Conservation (phyloP, 30 jellyfish, hydroid and myxozoan species). For the Hydractinia echinata region DNA sequence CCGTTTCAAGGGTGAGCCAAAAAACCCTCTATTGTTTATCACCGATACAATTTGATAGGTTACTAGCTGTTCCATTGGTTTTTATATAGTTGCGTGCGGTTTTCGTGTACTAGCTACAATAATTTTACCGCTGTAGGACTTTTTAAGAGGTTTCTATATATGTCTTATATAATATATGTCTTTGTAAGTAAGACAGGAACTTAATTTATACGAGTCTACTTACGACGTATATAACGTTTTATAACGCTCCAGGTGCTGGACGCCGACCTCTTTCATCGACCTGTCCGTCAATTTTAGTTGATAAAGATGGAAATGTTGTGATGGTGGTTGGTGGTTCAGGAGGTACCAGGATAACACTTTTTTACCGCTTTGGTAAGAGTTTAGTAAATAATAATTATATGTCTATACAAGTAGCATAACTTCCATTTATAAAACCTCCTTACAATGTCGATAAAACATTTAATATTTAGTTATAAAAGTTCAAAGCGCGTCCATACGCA, state of each 20-base stretch:
- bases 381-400: not conserved
- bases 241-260: slow-evolving; percentile 85
- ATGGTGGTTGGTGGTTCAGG: slow-evolving; percentile 99
- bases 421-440: too few species aligned
- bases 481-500: too few species aligned
- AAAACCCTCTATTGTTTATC: too few species aligned
- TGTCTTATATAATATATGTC: not conserved
- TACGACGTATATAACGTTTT: slow-evolving; percentile 32
- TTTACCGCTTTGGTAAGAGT: slow-evolving; percentile 90
- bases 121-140: not conserved
- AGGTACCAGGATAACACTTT: slow-evolving; percentile 83
- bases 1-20: too few species aligned
- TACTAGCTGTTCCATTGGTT: too few species aligned
- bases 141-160: not conserved
- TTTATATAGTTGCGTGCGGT: too few species aligned
- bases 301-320: slow-evolving; percentile 51
- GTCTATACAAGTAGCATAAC: too few species aligned
- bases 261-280: slow-evolving; percentile 83
- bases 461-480: too few species aligned
- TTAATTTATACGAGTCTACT: not conserved
- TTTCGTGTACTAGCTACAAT: not conserved
- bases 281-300: slow-evolving; percentile 79
- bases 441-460: too few species aligned
- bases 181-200: not conserved
- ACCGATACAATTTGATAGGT: too few species aligned